Percentiles rank a stretch among this genome's conserved stretches.
Conservation (phyloP, 2,113 vertebrate genomes). For the Antechinus stuartii region DNA sequence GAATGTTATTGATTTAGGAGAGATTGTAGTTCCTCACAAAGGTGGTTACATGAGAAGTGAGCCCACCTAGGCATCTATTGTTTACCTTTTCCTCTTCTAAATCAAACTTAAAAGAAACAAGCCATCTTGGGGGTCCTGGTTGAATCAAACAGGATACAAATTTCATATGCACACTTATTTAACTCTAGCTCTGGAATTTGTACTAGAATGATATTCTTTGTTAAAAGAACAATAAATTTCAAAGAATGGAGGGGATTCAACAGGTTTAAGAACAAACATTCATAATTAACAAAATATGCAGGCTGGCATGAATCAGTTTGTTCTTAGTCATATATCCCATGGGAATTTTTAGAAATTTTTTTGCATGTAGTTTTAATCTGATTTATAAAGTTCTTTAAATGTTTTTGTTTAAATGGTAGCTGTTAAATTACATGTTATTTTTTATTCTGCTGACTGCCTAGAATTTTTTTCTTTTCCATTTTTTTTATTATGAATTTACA, state of each 20-base stretch:
- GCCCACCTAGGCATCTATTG: neutral
- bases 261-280: conserved; percentile 19
- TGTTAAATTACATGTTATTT: conserved; percentile 76
- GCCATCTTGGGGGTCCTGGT: neutral
- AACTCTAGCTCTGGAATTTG: conserved; percentile 13
- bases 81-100: neutral
- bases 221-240: neutral
- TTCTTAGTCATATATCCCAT: conserved; percentile 1
- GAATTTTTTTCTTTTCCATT: conserved; percentile 81
- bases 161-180: neutral
- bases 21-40: neutral
- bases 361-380: conserved; percentile 63
- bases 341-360: conserved; percentile 37
- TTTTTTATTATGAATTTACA: conserved; percentile 83
- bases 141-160: conserved; percentile 42
- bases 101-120: conserved; percentile 28
- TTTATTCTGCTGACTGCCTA: conserved; percentile 80
- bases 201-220: conserved; percentile 18
- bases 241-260: neutral
- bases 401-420: conserved; percentile 79
- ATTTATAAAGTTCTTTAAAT: conserved; percentile 70
- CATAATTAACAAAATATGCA: conserved; percentile 54
- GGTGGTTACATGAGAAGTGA: neutral
- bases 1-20: neutral
- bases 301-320: conserved; percentile 48